Evolutionary conservation across 37 sponge, comb jelly and placozoan species (phyloP), one percentile per base, ranked within the genome.

Genomic region (Corticium candelabrum): DNA sequence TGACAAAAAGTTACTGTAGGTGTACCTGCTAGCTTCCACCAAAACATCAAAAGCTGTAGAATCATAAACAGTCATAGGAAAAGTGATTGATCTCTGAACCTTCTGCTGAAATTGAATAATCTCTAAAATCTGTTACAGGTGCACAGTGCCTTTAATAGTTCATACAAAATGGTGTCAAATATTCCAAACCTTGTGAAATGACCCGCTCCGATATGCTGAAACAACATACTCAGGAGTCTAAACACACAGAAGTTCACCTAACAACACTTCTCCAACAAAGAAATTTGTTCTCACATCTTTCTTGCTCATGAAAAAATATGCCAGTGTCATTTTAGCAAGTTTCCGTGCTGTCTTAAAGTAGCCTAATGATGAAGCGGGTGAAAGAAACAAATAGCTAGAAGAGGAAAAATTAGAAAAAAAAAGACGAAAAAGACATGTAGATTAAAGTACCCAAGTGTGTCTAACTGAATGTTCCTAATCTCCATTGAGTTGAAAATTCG

Each of bases 201-300:
- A 79, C 30, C 90, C 94, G 77, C 90, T 94, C 74, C 85, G 89
- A 83, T 90, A 94, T 2, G 86, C 84, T 31, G 83, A 84, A 33
- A 87, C 82, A 40, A 94, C 74, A 68, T 86, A 90, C 75, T 94
- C 94, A 5, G 86, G 73, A 56, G 82, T 83, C 94, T 94, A 68
- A 5, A 21, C n/a, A n/a, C n/a, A n/a, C n/a, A n/a, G n/a, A n/a
- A n/a, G n/a, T n/a, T n/a, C n/a, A n/a, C n/a, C n/a, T n/a, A n/a
- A n/a, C n/a, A n/a, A n/a, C n/a, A n/a, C n/a, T n/a, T n/a, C n/a
- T n/a, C n/a, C n/a, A n/a, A n/a, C n/a, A n/a, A n/a, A n/a, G n/a
- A n/a, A n/a, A n/a, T n/a, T n/a, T n/a, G n/a, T n/a, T n/a, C n/a
- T n/a, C n/a, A n/a, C n/a, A n/a, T n/a, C n/a, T n/a, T n/a, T n/a